phyloP scores from a whole-genome alignment of 2,113 vertebrate genomes.

The Pipra filicauda region DNA sequence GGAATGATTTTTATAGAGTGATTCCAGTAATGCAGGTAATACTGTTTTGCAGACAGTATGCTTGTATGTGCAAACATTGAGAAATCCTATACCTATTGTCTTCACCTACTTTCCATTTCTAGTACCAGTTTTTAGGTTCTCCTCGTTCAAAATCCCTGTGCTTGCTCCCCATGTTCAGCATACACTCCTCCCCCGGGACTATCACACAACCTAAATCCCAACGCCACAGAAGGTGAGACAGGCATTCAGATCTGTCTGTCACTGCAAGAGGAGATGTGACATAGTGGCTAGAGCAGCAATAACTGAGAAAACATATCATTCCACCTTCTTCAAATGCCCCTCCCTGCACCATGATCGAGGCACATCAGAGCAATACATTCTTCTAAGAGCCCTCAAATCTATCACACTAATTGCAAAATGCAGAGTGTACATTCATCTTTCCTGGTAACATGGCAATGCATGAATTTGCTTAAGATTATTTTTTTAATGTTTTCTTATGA shows the following conservation, averaged over 20 bases:
- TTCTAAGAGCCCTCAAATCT: conserved; percentile 59
- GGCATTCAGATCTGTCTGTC: neutral
- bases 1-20: neutral
- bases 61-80: neutral
- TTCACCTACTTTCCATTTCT: neutral
- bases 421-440: neutral
- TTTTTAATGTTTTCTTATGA: neutral
- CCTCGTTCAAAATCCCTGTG: neutral
- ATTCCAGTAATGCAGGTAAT: neutral
- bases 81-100: neutral
- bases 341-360: neutral
- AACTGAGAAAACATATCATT: conserved; percentile 5
- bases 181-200: neutral
- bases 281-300: neutral
- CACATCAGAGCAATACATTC: conserved; percentile 37
- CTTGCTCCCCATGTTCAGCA: neutral
- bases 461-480: neutral
- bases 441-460: neutral
- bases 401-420: conserved; percentile 1
- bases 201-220: neutral
- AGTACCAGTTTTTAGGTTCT: neutral
- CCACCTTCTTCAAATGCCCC: neutral
- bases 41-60: neutral
- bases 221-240: neutral
- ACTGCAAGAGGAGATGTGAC: neutral